These are phyloP conservation scores for Drosophila birchii DNA, from an alignment of 2,888 invertebrate species.

Conservation along the genomic window DNA sequence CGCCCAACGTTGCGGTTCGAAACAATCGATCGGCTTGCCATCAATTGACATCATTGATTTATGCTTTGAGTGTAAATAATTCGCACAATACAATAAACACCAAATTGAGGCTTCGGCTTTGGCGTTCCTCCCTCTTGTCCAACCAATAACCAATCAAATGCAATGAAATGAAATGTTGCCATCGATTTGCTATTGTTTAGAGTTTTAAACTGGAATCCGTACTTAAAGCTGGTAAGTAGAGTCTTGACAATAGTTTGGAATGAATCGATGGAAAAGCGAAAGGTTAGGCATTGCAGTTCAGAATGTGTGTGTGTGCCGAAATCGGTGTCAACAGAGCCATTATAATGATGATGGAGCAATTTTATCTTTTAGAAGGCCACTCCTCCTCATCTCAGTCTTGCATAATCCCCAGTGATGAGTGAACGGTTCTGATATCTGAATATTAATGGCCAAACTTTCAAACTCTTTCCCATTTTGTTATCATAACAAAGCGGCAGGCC, in stretches of 20 bases:
- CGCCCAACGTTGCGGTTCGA: slow-evolving; percentile 25
- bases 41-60: slow-evolving; percentile 64
- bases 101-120: slow-evolving; percentile 36
- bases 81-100: slow-evolving; percentile 45
- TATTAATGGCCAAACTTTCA: slow-evolving; percentile 23
- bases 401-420: slow-evolving; percentile 6
- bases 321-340: slow-evolving; percentile 37
- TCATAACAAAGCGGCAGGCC: slow-evolving; percentile 53
- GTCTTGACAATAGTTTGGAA: slow-evolving; percentile 22
- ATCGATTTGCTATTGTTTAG: slow-evolving; percentile 42
- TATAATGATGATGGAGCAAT: slow-evolving; percentile 47
- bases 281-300: slow-evolving; percentile 40
- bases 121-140: slow-evolving; percentile 16
- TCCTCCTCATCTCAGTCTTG: slow-evolving; percentile 32
- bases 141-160: slow-evolving; percentile 36
- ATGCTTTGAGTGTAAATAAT: slow-evolving; percentile 69
- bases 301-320: slow-evolving; percentile 15
- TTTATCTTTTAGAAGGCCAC: slow-evolving; percentile 30
- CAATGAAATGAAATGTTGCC: slow-evolving; percentile 51
- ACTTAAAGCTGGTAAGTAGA: slow-evolving; percentile 30
- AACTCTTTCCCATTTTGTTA: slow-evolving; percentile 35
- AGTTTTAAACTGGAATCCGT: slow-evolving; percentile 33
- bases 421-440: slow-evolving; percentile 25
- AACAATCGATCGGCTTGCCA: slow-evolving; percentile 22
- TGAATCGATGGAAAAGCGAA: slow-evolving; percentile 32